Evolutionary conservation across 2,797 vertebrate species (phyloP), one percentile per base, ranked within the genome.

Genomic region (Microhierax caerulescens): DNA sequence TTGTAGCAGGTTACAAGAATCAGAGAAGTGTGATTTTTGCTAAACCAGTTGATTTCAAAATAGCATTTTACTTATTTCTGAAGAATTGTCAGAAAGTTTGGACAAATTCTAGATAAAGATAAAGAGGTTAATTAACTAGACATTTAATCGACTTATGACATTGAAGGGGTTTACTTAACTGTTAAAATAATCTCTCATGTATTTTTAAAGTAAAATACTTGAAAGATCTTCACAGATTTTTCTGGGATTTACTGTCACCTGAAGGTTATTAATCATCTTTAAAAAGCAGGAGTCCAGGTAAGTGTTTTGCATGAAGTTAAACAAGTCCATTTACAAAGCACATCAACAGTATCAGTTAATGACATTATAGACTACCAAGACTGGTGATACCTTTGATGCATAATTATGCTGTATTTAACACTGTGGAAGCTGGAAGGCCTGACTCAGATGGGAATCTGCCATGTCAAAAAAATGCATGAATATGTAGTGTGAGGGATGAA

Each of bases 171-270:
- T 84, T 70, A 43, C 36, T 47, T 17, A 70, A 75, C 30, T 60
- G n/a, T 61, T 88, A 77, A 86, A 86, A 85, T 36, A 81, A 45
- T 75, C 14, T 65, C 27, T 69, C 34, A n/a, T 34, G 14, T 27
- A 73, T 77, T 94, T 93, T 84, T 30, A 72, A 2, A 1, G 80
- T 32, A 74, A 88, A 88, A 81, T 23, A 68, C 88, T 45, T 23
- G 23, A 67, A 88, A 92, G n/a, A 9, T 80, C 54, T 59, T 74
- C 47, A 69, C 23, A 53, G 72, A 28, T 57, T 85, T 95, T 89
- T 94, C 70, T 88, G 73, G 68, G 64, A 91, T 64, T 61, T 76
- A 34, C 64, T 89, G 77, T 94, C 91, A 92, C 41, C 28, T 75
- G 28, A 0, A 3, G 30, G 54, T 81, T 67, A 69, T 85, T 89